Evolutionary conservation across 2,888 invertebrate genomes (phyloP), one percentile per base, ranked within the genome.

Genomic region (Nebria salina): DNA sequence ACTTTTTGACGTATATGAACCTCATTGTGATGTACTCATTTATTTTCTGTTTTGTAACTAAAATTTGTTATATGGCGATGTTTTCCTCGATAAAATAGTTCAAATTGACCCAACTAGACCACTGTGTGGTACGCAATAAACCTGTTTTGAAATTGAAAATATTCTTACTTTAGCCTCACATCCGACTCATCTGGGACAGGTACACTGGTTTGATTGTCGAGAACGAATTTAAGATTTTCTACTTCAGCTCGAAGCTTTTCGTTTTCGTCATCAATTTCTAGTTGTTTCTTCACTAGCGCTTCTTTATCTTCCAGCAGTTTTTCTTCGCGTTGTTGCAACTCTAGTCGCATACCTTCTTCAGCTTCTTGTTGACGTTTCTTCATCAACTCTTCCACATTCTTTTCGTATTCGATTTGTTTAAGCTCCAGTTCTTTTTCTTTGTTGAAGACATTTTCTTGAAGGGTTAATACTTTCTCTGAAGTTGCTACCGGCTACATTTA

Each of bases 201-300:
- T 68, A n/a, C 4, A 54, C 8, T 54, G 4, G 7, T 68, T 9
- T 68, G 20, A 7, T 26, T 68, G 13, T 68, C 68, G 15, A 68
- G 3, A 13, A 25, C 15, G 20, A 15, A n/a, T 9, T 68, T 68
- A 20, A 68, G 20, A 20, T 68, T 26, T 68, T 68, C 20, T 13
- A 68, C 26, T 26, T 72, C 34, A 7, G 25, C 72, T 1, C 66
- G 65, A 66, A 78, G 65, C n/a, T 73, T 65, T 43, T 78, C 78
- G n/a, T 78, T 78, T 66, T 78, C 74, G n/a, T 74, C 74, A 11
- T 78, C 74, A 9, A 78, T 15, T 11, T 78, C 73, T 3, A 41
- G 73, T 66, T 78, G 73, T 2, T 72, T 73, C 20, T 78, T 78
- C 7, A 73, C 78, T 15, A 77, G 26, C 11, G 77, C 72, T 6